phyloP scores from a whole-genome alignment of 1,140 invertebrate species.

The Drosophila mojavensis region DNA sequence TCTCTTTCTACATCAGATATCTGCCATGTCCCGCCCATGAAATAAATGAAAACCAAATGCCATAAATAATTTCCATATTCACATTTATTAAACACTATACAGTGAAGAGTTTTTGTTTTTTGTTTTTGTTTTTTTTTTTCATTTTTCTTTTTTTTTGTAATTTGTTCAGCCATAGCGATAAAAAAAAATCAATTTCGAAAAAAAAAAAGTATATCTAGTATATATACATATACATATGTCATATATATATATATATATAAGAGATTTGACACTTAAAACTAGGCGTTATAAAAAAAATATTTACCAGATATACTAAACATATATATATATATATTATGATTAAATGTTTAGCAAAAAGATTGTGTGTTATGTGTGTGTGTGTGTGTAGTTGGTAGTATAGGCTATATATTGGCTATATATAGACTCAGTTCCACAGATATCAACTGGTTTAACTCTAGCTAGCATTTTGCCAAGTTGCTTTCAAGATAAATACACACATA shows the following conservation, averaged over 20 bases:
- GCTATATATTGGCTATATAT: conserved; percentile 2
- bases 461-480: conserved; percentile 18
- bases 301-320: conserved; percentile 14
- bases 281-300: conserved; percentile 29
- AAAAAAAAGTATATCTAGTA: conserved; percentile 18
- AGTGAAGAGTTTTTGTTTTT: conserved; percentile 33
- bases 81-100: conserved; percentile 57
- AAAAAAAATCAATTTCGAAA: conserved; percentile 43
- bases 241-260: conserved; percentile 14
- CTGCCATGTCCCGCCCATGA: no score
- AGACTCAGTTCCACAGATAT: conserved; percentile 37
- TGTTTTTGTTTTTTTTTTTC: conserved; percentile 5
- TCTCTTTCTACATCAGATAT: neutral
- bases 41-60: neutral
- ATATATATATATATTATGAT: neutral
- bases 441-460: conserved; percentile 40
- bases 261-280: conserved; percentile 19
- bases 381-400: conserved; percentile 4
- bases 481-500: conserved; percentile 4
- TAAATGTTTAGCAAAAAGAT: conserved; percentile 15
- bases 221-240: conserved; percentile 19
- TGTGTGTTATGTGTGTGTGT: conserved; percentile 1
- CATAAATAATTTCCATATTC: conserved; percentile 37
- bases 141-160: neutral
- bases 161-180: conserved; percentile 55